Evolutionary conservation across 2,888 invertebrate genomes (phyloP).

Genomic region (Hyposoter dolosus): DNA sequence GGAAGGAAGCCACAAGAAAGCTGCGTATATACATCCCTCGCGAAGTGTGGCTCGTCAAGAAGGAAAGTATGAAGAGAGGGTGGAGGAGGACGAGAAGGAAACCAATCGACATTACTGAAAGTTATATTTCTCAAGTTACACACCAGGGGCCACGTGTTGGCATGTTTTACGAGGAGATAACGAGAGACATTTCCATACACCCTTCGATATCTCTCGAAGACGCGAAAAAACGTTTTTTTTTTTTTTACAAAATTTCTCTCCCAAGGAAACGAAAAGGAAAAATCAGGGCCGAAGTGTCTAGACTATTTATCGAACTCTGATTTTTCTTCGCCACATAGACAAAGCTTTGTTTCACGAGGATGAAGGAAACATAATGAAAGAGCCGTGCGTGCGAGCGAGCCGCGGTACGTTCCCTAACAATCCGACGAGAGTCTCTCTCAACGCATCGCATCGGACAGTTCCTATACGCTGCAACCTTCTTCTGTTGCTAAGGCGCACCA

Average conservation of each 20-base stretch:
- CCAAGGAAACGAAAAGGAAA: neutral
- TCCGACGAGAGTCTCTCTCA: slow-evolving; percentile 36
- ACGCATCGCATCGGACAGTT: slow-evolving; percentile 54
- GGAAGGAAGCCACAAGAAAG: slow-evolving; percentile 57
- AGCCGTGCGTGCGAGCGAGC: slow-evolving; percentile 21
- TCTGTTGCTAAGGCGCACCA: slow-evolving; percentile 71
- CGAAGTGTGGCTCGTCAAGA: slow-evolving; percentile 5
- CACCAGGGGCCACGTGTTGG: slow-evolving; percentile 40
- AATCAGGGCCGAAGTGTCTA: neutral
- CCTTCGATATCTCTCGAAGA: slow-evolving; percentile 23
- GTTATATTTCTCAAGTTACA: slow-evolving; percentile 51
- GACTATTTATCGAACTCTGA: neutral
- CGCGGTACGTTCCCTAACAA: slow-evolving; percentile 38
- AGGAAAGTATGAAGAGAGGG: neutral
- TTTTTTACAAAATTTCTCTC: neutral
- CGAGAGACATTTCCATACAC: slow-evolving; percentile 39
- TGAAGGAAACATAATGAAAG: slow-evolving; percentile 7
- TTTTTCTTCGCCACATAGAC: slow-evolving; percentile 13
- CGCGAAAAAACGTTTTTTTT: slow-evolving; percentile 1
- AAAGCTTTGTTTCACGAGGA: slow-evolving; percentile 27
- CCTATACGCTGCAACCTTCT: slow-evolving; percentile 59
- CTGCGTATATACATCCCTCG: slow-evolving; percentile 35
- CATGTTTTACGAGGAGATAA: slow-evolving; percentile 36
- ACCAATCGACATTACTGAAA: slow-evolving; percentile 35
- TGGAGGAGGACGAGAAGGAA: neutral